These are phyloP conservation scores for Zaprionus kolodkinae DNA, from an alignment of 1,140 invertebrate genomes.

Conservation along the genomic window DNA sequence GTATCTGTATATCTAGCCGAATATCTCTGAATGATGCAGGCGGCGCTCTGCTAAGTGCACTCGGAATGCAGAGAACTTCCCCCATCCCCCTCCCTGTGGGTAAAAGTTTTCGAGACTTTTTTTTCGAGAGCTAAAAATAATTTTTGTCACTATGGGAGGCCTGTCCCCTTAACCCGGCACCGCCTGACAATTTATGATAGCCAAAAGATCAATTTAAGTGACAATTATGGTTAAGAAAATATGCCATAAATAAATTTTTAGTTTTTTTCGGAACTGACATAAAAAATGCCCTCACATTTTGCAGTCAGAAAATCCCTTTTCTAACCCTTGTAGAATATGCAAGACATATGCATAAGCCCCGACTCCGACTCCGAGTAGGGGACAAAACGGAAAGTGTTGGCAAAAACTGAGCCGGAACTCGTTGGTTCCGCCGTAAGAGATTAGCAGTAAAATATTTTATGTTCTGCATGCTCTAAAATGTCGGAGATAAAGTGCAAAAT, in stretches of 20 bases:
- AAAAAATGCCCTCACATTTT: not conserved
- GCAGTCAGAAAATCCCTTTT: not conserved
- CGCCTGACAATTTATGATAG: not conserved
- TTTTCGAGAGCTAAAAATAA: constrained; percentile 55
- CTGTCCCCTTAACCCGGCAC: too few species aligned
- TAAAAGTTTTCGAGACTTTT: constrained; percentile 39
- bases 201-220: constrained; percentile 10
- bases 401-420: constrained; percentile 73
- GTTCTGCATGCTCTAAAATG: constrained; percentile 59
- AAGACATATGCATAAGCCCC: constrained; percentile 62
- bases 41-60: constrained; percentile 65
- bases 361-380: not conserved
- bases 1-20: constrained; percentile 36
- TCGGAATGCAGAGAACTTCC: constrained; percentile 34
- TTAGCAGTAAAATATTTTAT: constrained; percentile 72
- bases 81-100: constrained; percentile 12
- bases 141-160: constrained; percentile 26
- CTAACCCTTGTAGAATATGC: constrained; percentile 23
- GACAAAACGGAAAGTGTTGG: constrained; percentile 62
- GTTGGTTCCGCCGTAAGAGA: constrained; percentile 65
- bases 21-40: constrained; percentile 60
- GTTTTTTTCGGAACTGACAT: not conserved
- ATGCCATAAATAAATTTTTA: constrained; percentile 4
- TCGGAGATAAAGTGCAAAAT: constrained; percentile 47
- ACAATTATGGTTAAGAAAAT: constrained; percentile 14